phyloP scores from a whole-genome alignment of 1,140 invertebrate species.

The Centruroides sculpturatus region DNA sequence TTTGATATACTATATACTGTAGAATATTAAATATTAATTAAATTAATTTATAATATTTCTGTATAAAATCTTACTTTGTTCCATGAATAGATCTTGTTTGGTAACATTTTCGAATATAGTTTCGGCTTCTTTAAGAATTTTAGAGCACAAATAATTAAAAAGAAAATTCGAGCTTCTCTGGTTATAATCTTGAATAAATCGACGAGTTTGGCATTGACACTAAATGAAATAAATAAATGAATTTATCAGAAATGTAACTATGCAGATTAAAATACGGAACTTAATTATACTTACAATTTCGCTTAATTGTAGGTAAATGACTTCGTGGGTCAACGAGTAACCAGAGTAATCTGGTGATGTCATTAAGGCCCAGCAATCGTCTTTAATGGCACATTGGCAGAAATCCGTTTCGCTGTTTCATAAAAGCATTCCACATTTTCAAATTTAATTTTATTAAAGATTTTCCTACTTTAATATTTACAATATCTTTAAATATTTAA shows the following conservation, averaged over 20 bases:
- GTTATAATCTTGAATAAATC: too few relatives aligned
- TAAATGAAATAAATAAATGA: too few relatives aligned
- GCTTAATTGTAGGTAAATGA: slow-evolving; percentile 3
- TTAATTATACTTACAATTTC: slow-evolving; percentile 1
- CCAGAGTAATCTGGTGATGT: not conserved
- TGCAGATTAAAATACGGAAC: too few relatives aligned
- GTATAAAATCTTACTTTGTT: slow-evolving; percentile 9
- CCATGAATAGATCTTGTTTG: slow-evolving; percentile 9
- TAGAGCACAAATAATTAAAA: not conserved
- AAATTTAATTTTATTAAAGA: too few relatives aligned
- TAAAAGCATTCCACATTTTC: not conserved
- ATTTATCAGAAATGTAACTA: too few relatives aligned
- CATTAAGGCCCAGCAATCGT: not conserved
- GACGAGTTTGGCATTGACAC: too few relatives aligned
- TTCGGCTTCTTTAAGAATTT: slow-evolving; percentile 6
- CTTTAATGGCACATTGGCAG: not conserved
- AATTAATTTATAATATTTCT: too few relatives aligned
- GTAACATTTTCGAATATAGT: not conserved
- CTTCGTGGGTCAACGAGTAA: slow-evolving; percentile 9
- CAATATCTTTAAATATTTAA: too few relatives aligned
- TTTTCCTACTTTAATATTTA: too few relatives aligned
- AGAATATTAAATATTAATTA: too few relatives aligned
- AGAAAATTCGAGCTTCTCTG: too few relatives aligned
- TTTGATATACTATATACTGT: too few relatives aligned
- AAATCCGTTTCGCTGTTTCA: not conserved